Percentiles rank a stretch among this genome's conserved stretches.
Evolutionary conservation across 64 coral and sea anemone genomes (phyloP).

Genomic region (Hydrozoanthus tunicans): DNA sequence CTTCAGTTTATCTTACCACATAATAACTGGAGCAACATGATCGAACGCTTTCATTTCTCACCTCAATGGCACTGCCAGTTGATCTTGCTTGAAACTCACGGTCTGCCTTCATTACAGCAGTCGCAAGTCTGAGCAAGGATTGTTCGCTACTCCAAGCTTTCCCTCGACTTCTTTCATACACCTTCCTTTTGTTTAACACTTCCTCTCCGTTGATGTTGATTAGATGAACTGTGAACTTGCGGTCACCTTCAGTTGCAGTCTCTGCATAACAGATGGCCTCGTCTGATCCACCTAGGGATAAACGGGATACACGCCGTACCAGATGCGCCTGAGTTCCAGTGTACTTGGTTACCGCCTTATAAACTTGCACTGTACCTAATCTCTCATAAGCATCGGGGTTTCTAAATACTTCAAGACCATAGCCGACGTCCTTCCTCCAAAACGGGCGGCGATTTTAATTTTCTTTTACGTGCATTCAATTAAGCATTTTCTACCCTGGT

Average conservation of each 20-base stretch:
- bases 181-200: constrained; percentile 70
- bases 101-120: constrained; percentile 60
- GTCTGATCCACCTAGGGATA: constrained; percentile 49
- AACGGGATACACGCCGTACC: background rate
- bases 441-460: no score
- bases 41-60: background rate
- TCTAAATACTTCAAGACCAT: no score
- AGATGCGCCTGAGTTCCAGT: no score
- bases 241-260: constrained; percentile 54
- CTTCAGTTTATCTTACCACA: no score
- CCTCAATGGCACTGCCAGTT: constrained; percentile 44
- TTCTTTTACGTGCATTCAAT: no score
- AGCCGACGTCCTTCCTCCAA: no score
- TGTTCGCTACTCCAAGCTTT: constrained; percentile 71
- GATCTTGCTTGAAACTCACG: constrained; percentile 34
- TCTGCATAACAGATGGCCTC: constrained; percentile 79
- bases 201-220: constrained; percentile 78
- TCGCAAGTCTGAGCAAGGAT: constrained; percentile 47
- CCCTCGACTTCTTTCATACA: constrained; percentile 69
- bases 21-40: no score
- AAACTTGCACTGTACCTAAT: no score
- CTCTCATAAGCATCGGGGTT: no score
- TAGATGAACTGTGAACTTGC: constrained; percentile 68
- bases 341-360: no score
- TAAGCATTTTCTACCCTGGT: no score